Conservation (phyloP, 2,888 invertebrate genomes). For the Macrophya annulata region DNA sequence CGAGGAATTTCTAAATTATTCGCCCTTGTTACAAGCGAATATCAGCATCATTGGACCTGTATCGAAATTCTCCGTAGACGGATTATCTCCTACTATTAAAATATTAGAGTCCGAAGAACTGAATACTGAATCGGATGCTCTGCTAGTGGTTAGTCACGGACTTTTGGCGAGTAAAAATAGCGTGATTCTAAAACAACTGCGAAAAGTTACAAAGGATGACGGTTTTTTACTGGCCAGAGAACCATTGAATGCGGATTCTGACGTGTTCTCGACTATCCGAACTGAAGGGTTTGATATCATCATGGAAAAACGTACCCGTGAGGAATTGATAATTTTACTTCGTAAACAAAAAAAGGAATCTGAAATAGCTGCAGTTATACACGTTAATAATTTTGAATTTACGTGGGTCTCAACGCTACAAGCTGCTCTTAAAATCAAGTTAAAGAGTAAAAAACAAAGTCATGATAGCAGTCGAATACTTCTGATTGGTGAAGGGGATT, state of each 20-base stretch:
- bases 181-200: constrained; percentile 58
- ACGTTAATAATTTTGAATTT: constrained; percentile 72
- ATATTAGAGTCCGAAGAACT: constrained; percentile 84
- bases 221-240: constrained; percentile 73
- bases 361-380: constrained; percentile 68
- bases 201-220: constrained; percentile 60
- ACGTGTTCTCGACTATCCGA: background rate
- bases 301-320: constrained; percentile 67
- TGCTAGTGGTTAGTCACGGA: constrained; percentile 81
- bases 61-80: constrained; percentile 65
- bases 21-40: constrained; percentile 87
- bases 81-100: constrained; percentile 81
- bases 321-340: constrained; percentile 67
- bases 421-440: constrained; percentile 73
- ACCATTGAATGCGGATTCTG: constrained; percentile 4
- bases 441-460: constrained; percentile 79
- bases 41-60: constrained; percentile 80
- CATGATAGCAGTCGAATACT: constrained; percentile 82
- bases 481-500: constrained; percentile 86
- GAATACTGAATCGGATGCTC: constrained; percentile 80
- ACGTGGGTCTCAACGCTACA: constrained; percentile 76
- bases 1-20: constrained; percentile 83
- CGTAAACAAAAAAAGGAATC: constrained; percentile 64
- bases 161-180: constrained; percentile 76
- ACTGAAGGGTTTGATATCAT: constrained; percentile 65